Conservation (phyloP, 2,888 invertebrate genomes). For the Argyra leucocephala region DNA sequence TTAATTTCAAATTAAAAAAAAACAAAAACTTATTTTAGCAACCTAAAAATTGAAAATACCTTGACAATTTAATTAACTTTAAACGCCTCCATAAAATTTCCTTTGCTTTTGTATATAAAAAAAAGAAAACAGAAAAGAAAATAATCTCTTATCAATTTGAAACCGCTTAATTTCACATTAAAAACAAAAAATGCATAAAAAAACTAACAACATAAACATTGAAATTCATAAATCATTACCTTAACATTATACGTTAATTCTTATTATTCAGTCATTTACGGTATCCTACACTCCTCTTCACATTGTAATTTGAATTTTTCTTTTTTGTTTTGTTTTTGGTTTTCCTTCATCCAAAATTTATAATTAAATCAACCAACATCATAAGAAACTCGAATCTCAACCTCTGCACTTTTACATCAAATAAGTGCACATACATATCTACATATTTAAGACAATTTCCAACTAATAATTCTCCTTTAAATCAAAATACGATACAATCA, state of each 20-base stretch:
- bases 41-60: background rate
- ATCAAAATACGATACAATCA: too few species aligned
- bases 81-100: background rate
- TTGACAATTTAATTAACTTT: conserved; percentile 3
- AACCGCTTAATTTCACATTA: too few species aligned
- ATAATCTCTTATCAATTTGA: too few species aligned
- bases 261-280: background rate
- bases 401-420: background rate
- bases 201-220: too few species aligned
- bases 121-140: too few species aligned
- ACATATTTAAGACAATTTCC: too few species aligned
- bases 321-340: background rate
- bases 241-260: too few species aligned
- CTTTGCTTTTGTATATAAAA: background rate
- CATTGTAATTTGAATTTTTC: background rate
- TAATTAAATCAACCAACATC: background rate
- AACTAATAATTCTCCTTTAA: too few species aligned
- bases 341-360: background rate
- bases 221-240: background rate
- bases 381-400: background rate
- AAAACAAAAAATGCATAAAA: too few species aligned
- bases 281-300: conserved; percentile 1
- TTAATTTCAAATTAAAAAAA: too few species aligned
- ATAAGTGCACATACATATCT: too few species aligned
- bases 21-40: too few species aligned